Evolutionary conservation across 2,888 invertebrate species (phyloP), one percentile per base, ranked within the genome.

Genomic region (Euproctis similis): DNA sequence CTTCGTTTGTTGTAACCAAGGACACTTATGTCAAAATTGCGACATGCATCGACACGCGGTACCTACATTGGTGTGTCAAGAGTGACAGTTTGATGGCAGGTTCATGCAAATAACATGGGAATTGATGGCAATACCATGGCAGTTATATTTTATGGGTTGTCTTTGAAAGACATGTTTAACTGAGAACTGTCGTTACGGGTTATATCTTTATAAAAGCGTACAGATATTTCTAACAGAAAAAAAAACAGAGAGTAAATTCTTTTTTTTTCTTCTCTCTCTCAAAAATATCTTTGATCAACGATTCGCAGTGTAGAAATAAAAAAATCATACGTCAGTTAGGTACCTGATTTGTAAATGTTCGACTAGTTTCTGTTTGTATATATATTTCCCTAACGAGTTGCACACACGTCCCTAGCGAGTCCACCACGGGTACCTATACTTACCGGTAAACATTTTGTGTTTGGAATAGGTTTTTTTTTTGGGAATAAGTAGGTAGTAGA

Each of bases 51-150:
- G 19, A 18, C n/a, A n/a, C n/a, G n/a, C n/a, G n/a, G n/a, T n/a
- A n/a, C n/a, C n/a, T n/a, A n/a, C n/a, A n/a, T n/a, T n/a, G n/a
- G n/a, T 60, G 65, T 61, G 70, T 65, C 68, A 68, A 41, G 34
- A 19, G 28, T 46, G 67, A 66, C 69, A 68, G 45, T 34, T 72
- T 74, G 72, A 78, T 57, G 64, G 50, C 44, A 43, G 58, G 56
- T 43, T 45, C 56, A 78, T 77, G 76, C 56, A 72, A 78, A 78
- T 74, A 37, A 36, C 33, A 30, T 32, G 35, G 32, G 43, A 65
- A 76, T 66, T 53, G 60, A 67, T 64, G 61, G 52, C 35, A 42
- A 53, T 61, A 57, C 55, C 55, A 23, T 57, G 43, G 42, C 35
- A n/a, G 58, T 57, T 59, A 63, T 68, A 62, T 64, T 63, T 64